Conservation (phyloP, 2,888 invertebrate species). For the Aporophyla nigra region DNA sequence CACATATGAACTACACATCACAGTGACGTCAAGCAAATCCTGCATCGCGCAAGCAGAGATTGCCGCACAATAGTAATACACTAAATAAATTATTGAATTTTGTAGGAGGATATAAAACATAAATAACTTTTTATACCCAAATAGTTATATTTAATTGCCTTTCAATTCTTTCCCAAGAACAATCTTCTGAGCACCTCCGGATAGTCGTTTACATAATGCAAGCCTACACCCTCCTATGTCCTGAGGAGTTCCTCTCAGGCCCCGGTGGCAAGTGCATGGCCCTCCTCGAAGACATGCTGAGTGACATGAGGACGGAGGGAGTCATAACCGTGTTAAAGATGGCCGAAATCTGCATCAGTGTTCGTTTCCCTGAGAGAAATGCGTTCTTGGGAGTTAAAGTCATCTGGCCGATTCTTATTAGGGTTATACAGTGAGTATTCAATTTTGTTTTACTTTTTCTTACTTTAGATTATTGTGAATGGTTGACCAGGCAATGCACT, state of each 20-base stretch:
- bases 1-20: too few relatives aligned
- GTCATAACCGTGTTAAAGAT: conserved; percentile 93
- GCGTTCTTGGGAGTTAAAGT: conserved; percentile 92
- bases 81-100: too few relatives aligned
- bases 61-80: too few relatives aligned
- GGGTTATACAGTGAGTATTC: conserved; percentile 84
- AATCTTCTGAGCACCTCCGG: conserved; percentile 95
- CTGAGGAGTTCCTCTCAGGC: conserved; percentile 94
- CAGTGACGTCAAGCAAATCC: too few relatives aligned
- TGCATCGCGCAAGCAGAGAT: too few relatives aligned
- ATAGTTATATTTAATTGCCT: neutral
- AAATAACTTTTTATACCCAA: too few relatives aligned
- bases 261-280: conserved; percentile 93
- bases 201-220: conserved; percentile 95
- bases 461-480: neutral
- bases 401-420: conserved; percentile 86
- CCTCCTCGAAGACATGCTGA: conserved; percentile 93
- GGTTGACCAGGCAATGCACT: neutral
- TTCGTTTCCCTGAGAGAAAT: conserved; percentile 94
- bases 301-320: conserved; percentile 92
- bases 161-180: conserved; percentile 91
- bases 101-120: too few relatives aligned
- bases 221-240: conserved; percentile 95
- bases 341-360: conserved; percentile 93
- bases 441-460: neutral